Base-by-base conservation (phyloP, 2,113 vertebrate genomes). In the Bettongia penicillata region DNA sequence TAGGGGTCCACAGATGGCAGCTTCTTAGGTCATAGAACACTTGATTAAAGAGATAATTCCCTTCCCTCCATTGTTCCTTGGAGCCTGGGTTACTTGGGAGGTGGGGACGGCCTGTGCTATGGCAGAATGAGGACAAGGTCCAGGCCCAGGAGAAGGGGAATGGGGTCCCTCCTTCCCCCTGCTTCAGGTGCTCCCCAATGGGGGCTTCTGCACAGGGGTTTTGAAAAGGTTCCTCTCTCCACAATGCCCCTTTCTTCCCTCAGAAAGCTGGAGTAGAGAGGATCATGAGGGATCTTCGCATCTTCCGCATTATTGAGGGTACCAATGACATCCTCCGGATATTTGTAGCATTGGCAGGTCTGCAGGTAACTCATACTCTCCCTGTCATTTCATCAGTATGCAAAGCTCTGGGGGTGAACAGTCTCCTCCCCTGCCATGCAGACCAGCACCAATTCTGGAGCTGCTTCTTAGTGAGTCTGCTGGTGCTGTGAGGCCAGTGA, bases 211-310 rank as follows among this genome's bases (percentile, higher is more conserved):
- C 4, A 61, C 47, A 77, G 43, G 25, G 90, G 90, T 51, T 28
- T 77, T 37, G 43, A 84, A 93, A 53, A 94, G 10, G 68, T 93
- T 91, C 51, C 37, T 91, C 48, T 50, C 89, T 92, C 52, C 48
- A 89, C 94, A 91, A 55, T 31, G 49, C 93, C 49, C 50, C 91
- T 47, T 61, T 93, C 95, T 93, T 89, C 93, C 53, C 47, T 57
- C 55, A 96, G 97, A 95, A 97, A 95, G 90, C 47, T 12, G 55
- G 53, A 68, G 37, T 93, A 7, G 89, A 94, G 84, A 94, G 55
- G 77, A 23, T 96, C 53, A 91, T 8, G 19, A 93, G 95, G 47
- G 92, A 53, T 52, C 53, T 93, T 90, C 92, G 94, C 51, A 92
- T 95, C 61, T 95, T 96, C 90, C 53, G 11, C 26, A 57, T 92